Base-by-base conservation (phyloP, 35 echinoderm and acorn worm genomes). In the Stichopus chloronotus region DNA sequence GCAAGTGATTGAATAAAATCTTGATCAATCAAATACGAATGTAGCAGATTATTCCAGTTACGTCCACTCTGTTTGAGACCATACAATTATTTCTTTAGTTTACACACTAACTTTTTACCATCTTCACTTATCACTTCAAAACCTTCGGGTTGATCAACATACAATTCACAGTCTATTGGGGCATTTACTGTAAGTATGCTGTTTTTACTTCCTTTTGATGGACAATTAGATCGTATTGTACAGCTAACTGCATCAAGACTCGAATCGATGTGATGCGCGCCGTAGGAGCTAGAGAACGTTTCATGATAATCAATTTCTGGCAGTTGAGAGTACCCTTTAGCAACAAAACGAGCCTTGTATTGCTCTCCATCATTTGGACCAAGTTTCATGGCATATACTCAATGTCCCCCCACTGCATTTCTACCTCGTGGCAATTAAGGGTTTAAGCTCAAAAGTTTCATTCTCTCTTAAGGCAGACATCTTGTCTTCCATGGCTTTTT, bases 181-280 rank as follows among this genome's bases (percentile, higher is more conserved):
- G 90, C 91, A 92, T 90, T 92, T 57, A 92, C n/a, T 82, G 55
- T 21, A 82, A 63, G 82, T 94, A 94, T 16, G 88, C 94, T 30
- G 91, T 95, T 92, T 90, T 92, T 9, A 95, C 94, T 88, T 95
- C 94, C 91, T 92, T 92, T 95, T 95, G 94, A 57, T 88, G 83
- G 12, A 92, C 56, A 79, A 90, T 56, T 2, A 95, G 74, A 86
- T 92, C 84, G 81, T 88, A 72, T 55, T 94, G 93, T 84, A 72
- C 87, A 81, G 87, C 56, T 63, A 91, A 21, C 55, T 94, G 93
- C 78, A 94, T 83, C 17, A 94, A 81, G 7, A 53, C 72, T 81
- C 93, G 58, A n/a, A 94, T 68, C 5, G 86, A 90, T 58, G 93
- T 63, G 8, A 94, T 90, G 25, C 74, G 53, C 5, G 92, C 92